Evolutionary conservation across 2,888 invertebrate species (phyloP), one percentile per base, ranked within the genome.

Genomic region (Iselma pallidipennis): DNA sequence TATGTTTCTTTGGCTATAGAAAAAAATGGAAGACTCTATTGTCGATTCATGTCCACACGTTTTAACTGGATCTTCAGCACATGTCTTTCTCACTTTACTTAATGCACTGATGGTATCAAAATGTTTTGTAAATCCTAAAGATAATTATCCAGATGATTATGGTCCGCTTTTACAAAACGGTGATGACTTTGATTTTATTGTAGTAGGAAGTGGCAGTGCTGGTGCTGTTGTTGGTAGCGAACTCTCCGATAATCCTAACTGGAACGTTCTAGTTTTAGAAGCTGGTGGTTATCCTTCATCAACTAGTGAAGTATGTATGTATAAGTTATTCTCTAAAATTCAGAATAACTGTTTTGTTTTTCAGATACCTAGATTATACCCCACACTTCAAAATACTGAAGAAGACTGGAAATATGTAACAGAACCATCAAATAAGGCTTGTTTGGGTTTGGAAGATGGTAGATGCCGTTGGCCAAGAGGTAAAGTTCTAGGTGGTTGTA

Each of bases 401-500:
- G 72, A 73, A 66, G 79, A 80, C 56, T 82, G 81, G 81, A 66
- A 72, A 31, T 87, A 85, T 74, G 70, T 78, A 59, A 80, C 84
- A 0, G 85, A 86, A 64, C 83, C 83, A 0, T 81, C 84, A 16
- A 64, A 76, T 3, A 68, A 70, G 2, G 75, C 75, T 19, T 83
- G 84, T 58, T 70, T 78, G 26, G 79, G 82, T 1, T 70, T 76
- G 55, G 73, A 69, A 12, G 71, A 76, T 7, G 74, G 75, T 16
- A 58, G 71, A 7, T 86, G 87, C 70, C 78, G 74, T 52, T 88
- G 85, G 85, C 83, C 86, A 0, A 80, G 86, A 19, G 88, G 88
- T 0, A 88, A 89, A 74, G 85, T 85, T 12, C 78, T 88, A 16
- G 91, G 91, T 0, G 91, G 91, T 0, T 83, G 85, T 1, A 87